A percentile compares a stretch with the other conserved stretches of the same genome.
phyloP scores from a whole-genome alignment of 2,797 vertebrate genomes.

The Myotis pilosus region DNA sequence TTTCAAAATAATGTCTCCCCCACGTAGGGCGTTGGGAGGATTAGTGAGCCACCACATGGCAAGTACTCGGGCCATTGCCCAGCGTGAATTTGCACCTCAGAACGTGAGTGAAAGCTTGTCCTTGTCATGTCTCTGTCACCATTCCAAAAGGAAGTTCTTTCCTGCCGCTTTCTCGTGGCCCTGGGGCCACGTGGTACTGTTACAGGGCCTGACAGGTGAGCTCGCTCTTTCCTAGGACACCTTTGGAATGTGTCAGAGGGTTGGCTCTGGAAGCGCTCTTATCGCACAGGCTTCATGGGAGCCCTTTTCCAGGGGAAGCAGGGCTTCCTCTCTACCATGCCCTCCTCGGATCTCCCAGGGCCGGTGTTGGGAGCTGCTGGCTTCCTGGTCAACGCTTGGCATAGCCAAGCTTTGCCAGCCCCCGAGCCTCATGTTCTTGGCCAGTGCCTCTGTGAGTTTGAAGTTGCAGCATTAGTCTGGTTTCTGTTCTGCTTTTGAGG shows the following conservation, averaged over 20 bases:
- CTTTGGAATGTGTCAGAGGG: neutral
- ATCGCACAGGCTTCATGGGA: neutral
- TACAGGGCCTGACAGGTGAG: neutral
- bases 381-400: neutral
- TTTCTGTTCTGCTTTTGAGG: neutral
- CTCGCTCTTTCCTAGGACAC: neutral
- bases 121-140: neutral
- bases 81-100: neutral
- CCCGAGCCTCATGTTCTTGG: too few relatives aligned
- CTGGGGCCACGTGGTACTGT: neutral
- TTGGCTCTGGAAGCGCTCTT: neutral
- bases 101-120: neutral
- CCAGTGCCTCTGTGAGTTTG: neutral
- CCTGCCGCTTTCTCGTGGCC: neutral
- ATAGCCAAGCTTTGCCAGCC: neutral
- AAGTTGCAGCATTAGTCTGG: neutral
- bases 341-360: neutral
- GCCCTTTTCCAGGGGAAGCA: slow-evolving; percentile 1
- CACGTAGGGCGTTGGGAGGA: accelerated
- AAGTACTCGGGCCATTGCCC: neutral
- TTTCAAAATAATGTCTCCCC: neutral
- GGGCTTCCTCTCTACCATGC: neutral
- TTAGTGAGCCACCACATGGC: neutral
- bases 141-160: neutral
- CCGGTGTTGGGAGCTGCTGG: neutral